Evolutionary conservation across 23 tunicate genomes (phyloP), one percentile per base, ranked within the genome.

Genomic region (Phallusia fumigata): DNA sequence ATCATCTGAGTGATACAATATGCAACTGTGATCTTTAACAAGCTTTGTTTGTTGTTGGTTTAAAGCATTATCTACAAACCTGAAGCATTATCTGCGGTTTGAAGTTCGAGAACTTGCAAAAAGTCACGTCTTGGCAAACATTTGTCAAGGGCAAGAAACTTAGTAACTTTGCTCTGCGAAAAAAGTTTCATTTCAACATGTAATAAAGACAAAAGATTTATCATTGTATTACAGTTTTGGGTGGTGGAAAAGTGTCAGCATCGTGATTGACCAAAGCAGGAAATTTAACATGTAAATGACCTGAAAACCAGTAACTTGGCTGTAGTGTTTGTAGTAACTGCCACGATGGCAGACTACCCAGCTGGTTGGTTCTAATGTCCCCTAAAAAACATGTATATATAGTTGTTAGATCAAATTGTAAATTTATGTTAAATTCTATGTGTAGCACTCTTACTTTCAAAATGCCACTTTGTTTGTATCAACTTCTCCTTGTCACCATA

Each of bases 291-390:
- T 96, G 99, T 35, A 96, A 58, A 82, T 96, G 99, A 31, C 93
- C 99, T 19, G 99, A 87, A 77, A 96, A 96, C 99, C 99, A 96
- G 44, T 96, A 87, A 19, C 35, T 47, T 10, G 99, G 99, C 65
- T 87, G 87, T 49, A 96, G 53, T 2, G 88, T 65, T 8, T 36
- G 64, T 6, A 96, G 80, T 15, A 96, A 44, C 18, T 82, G 82
- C 96, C 90, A 85, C 0, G 91, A 83, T 12, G 99, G 96, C 31
- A 83, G 64, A 35, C 99, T 95, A 30, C 95, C 95, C 18, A 90
- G 99, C 32, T 87, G 78, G 83, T 81, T 81, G 51, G 36, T 80
- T 47, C 64, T 31, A 16, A 90, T 72, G 52, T 90, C 95, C 69
- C 80, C 89, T 90, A 52, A 24, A 33, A 33, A 75, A 65, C 31